A percentile compares a stretch with the other conserved stretches of the same genome.
phyloP scores from a whole-genome alignment of 2,113 vertebrate genomes.

The Ochotona curzoniae region DNA sequence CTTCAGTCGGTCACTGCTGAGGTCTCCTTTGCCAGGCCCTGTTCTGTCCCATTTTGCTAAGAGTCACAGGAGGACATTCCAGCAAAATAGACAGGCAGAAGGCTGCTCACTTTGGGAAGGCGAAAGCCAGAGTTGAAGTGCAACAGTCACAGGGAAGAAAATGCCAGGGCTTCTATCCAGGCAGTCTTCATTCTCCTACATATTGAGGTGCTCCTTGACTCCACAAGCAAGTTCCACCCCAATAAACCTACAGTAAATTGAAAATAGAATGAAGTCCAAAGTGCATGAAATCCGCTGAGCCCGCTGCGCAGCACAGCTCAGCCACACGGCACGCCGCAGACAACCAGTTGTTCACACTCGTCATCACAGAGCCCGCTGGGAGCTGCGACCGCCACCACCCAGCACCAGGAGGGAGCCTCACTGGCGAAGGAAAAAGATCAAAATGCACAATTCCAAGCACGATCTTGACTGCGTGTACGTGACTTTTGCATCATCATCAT shows the following conservation, averaged over 20 bases:
- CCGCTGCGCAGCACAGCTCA: not conserved
- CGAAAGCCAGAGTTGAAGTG: not conserved
- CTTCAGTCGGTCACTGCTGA: fast-evolving
- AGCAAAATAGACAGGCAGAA: not conserved
- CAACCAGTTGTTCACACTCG: not conserved
- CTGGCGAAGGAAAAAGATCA: not conserved
- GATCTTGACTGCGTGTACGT: not conserved
- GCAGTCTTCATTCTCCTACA: not conserved
- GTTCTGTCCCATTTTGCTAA: too few species aligned
- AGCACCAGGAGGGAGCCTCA: too few species aligned
- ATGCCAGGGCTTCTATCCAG: not conserved
- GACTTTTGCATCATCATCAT: not conserved
- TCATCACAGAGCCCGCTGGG: not conserved
- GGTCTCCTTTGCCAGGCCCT: not conserved
- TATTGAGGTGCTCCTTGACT: not conserved
- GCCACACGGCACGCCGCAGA: too few species aligned
- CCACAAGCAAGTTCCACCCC: fast-evolving
- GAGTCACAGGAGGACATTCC: not conserved
- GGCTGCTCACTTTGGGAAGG: not conserved
- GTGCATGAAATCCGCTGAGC: not conserved
- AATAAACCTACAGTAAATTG: not conserved
- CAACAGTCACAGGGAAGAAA: not conserved
- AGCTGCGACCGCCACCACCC: not conserved
- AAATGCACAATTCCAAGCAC: not conserved
- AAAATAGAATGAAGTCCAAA: not conserved